Percentiles rank a stretch among this genome's conserved stretches.
Conservation (phyloP, 1,140 invertebrate species). For the Scaptomyza pallida region DNA sequence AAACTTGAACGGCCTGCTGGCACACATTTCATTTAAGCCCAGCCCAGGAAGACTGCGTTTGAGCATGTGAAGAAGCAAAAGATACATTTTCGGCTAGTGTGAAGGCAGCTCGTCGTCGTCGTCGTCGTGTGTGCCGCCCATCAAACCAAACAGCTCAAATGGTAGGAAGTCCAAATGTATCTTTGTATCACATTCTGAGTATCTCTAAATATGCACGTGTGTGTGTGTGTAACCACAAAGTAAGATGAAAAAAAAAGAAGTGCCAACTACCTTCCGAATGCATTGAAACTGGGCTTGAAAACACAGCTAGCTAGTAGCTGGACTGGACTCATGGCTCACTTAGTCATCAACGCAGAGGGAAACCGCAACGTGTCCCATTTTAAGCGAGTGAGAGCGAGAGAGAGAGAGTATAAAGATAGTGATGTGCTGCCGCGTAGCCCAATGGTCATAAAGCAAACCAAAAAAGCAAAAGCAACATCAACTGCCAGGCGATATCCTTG, state of each 20-base stretch:
- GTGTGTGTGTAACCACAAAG: slow-evolving; percentile 66
- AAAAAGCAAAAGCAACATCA: slow-evolving; percentile 43
- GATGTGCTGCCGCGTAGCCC: slow-evolving; percentile 42
- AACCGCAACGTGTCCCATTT: slow-evolving; percentile 81
- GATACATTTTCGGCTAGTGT: slow-evolving; percentile 12
- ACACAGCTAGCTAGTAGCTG: slow-evolving; percentile 39
- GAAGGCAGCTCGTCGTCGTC: slow-evolving; percentile 30
- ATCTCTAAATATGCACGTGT: slow-evolving; percentile 77
- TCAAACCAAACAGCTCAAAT: slow-evolving; percentile 73
- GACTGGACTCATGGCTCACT: too few species aligned
- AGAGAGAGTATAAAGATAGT: slow-evolving; percentile 56
- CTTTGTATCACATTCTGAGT: slow-evolving; percentile 82
- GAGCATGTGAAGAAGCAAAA: slow-evolving; percentile 9
- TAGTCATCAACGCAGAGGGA: slow-evolving; percentile 74
- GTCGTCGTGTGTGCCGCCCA: slow-evolving; percentile 71
- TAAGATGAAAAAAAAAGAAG: slow-evolving; percentile 18
- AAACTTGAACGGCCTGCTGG: slow-evolving; percentile 62
- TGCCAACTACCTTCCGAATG: slow-evolving; percentile 64
- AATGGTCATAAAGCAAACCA: slow-evolving; percentile 51
- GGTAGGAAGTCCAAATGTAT: slow-evolving; percentile 82
- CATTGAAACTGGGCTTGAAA: slow-evolving; percentile 54
- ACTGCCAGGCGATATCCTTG: slow-evolving; percentile 74
- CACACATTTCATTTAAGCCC: slow-evolving; percentile 64
- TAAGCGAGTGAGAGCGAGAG: slow-evolving; percentile 1
- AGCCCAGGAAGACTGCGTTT: slow-evolving; percentile 48